Conservation (phyloP, 2,113 vertebrate species). For the Anolis sagrei region DNA sequence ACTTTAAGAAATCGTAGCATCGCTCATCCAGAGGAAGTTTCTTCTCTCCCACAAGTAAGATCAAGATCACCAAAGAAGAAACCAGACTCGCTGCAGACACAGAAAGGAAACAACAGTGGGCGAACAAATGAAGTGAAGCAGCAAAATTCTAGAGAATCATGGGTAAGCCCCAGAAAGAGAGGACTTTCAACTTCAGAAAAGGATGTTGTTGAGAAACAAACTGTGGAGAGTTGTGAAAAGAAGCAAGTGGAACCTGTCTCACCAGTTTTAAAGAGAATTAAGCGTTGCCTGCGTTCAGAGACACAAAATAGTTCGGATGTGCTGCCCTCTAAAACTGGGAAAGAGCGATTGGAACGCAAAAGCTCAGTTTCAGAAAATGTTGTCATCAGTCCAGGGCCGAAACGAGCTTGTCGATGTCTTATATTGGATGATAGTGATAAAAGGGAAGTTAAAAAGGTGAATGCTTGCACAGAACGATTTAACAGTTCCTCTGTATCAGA, state of each 20-base stretch:
- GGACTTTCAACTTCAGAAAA: conserved; percentile 89
- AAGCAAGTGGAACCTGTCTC: conserved; percentile 79
- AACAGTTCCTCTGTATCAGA: conserved; percentile 75
- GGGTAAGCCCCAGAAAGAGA: conserved; percentile 90
- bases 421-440: conserved; percentile 85
- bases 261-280: conserved; percentile 90
- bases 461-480: conserved; percentile 76
- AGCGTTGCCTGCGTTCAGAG: conserved; percentile 89
- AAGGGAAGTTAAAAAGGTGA: conserved; percentile 85
- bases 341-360: conserved; percentile 78
- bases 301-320: conserved; percentile 86
- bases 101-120: conserved; percentile 77
- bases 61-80: conserved; percentile 97
- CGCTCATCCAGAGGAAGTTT: conserved; percentile 93
- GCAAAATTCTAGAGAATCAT: conserved; percentile 80
- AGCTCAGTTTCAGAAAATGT: conserved; percentile 82
- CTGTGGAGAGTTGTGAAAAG: conserved; percentile 85
- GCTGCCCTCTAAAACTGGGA: conserved; percentile 76
- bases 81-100: conserved; percentile 82
- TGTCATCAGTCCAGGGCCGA: conserved; percentile 80
- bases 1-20: conserved; percentile 99
- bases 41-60: conserved; percentile 86
- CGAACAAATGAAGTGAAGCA: conserved; percentile 84
- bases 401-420: conserved; percentile 82
- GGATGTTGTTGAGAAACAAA: conserved; percentile 85